phyloP scores from a whole-genome alignment of 2,888 invertebrate genomes.

The Pseudoips prasinana region DNA sequence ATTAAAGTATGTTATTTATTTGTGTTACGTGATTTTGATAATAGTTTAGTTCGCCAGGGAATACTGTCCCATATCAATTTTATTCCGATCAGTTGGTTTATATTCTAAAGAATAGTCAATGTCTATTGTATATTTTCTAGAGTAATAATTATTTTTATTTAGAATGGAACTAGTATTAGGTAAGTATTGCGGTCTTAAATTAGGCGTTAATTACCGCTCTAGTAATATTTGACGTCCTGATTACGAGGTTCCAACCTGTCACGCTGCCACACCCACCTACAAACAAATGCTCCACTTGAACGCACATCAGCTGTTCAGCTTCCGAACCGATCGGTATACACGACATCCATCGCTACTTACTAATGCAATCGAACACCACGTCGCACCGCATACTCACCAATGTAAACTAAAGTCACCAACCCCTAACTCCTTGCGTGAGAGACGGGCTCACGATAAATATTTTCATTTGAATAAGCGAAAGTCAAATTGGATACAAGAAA shows the following conservation, averaged over 20 bases:
- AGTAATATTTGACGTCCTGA: conserved; percentile 5
- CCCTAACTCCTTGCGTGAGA: conserved; percentile 8
- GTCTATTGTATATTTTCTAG: too few relatives aligned
- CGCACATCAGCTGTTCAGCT: conserved; percentile 27
- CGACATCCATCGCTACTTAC: conserved; percentile 28
- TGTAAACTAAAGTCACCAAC: conserved; percentile 12
- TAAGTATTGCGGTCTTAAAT: too few relatives aligned
- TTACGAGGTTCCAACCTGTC: conserved; percentile 33
- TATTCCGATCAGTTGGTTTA: too few relatives aligned
- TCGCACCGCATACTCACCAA: conserved; percentile 11
- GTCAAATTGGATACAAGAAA: conserved; percentile 46
- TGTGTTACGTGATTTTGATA: too few relatives aligned
- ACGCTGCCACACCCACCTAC: conserved; percentile 54
- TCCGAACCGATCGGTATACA: conserved; percentile 23
- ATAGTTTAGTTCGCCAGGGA: too few relatives aligned
- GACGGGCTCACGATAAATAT: conserved; percentile 17
- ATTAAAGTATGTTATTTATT: too few relatives aligned
- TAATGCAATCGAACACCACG: conserved; percentile 8
- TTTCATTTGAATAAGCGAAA: conserved; percentile 30
- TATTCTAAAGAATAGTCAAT: too few relatives aligned
- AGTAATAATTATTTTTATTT: too few relatives aligned
- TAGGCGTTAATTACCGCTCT: too few relatives aligned
- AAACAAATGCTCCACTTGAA: conserved; percentile 31
- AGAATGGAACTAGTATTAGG: too few relatives aligned
- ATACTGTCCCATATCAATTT: too few relatives aligned